Base-by-base conservation (phyloP, 2,888 invertebrate genomes). In the Scaptomyza cyrtandrae region DNA sequence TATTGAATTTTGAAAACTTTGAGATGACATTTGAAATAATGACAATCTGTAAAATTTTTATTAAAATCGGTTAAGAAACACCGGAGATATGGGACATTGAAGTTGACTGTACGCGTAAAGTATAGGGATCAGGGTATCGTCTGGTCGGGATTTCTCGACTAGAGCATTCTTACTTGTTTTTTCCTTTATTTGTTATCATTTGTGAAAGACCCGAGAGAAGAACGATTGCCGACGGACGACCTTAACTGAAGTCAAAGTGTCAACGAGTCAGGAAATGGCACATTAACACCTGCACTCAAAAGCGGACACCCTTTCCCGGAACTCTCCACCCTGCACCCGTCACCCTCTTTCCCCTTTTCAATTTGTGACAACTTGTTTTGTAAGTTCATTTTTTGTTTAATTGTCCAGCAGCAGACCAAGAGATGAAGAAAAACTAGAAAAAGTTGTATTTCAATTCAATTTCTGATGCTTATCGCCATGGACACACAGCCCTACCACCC, bases 361-460 rank as follows among this genome's bases (percentile, higher is more conserved):
- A 58, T 67, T 66, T 53, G 67, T 53, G 72, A 50, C 24, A 33
- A 55, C 19, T 61, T 56, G 39, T 61, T 48, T 33, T 48, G 56
- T 58, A 69, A 80, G 60, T 71, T 84, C 50, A 63, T 77, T 81
- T 78, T 78, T 84, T 59, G 56, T 74, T 68, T 85, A 85, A 81
- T 85, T 86, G 79, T 65, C 50, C 53, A 43, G 45, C 45, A 43
- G 13, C 10, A 24, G 39, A 33, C 13, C 10, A 11, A 11, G 37
- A 37, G 27, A 52, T n/a, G 5, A n/a, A 33, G 35, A 24, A 10
- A 33, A 39, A 27, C 9, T 41, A 14, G n/a, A 33, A 46, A 65
- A 81, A 83, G 78, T 72, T 79, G 66, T 77, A 85, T 83, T 87
- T 73, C 80, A 82, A 87, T 87, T 85, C 71, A 69, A 87, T 87